Evolutionary conservation across 2,797 vertebrate species (phyloP), one percentile per base, ranked within the genome.

Genomic region (Luscinia megarhynchos): DNA sequence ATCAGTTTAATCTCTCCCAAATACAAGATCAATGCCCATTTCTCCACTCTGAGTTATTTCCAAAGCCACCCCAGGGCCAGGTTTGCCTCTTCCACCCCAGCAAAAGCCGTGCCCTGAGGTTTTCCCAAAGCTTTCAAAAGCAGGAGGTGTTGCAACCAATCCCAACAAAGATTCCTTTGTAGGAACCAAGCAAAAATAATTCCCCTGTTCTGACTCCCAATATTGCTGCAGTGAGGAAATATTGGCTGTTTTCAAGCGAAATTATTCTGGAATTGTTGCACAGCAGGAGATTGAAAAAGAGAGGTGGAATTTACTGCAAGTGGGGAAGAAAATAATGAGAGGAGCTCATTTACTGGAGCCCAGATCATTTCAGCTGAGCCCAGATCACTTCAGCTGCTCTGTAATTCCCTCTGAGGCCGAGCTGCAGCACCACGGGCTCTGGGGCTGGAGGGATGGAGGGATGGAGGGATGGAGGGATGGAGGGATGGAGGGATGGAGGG

Each of bases 121-220:
- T 96, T 94, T 89, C 93, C 90, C 15, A 0, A 84, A 86, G 91
- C 83, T 85, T 88, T 93, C 85, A 66, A 84, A 85, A 76, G 91
- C 84, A 46, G 80, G 86, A 95, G 90, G 70, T 74, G 64, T 84
- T 57, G 75, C 94, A 90, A 97, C 61, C 61, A 63, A 84, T 76
- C 58, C 62, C 55, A 48, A 94, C 83, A 95, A 88, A 78, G 88
- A 94, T 93, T 68, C 78, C 83, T 94, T 90, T 88, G 90, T 95
- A 57, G 63, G 50, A 73, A 0, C 4, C 10, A 4, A 76, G 70
- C 40, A 72, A 77, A 91, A 84, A 29, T 30, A 29, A 73, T 89
- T 87, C 68, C 64, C 70, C 90, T 3, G 2, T 6, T 38, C 83
- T 51, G 70, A 55, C 34, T 92, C 90, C 68, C 86, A 23, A 1